A percentile compares a stretch with the other conserved stretches of the same genome.
phyloP scores from a whole-genome alignment of 2,113 vertebrate species.

The Lasiurus cinereus region DNA sequence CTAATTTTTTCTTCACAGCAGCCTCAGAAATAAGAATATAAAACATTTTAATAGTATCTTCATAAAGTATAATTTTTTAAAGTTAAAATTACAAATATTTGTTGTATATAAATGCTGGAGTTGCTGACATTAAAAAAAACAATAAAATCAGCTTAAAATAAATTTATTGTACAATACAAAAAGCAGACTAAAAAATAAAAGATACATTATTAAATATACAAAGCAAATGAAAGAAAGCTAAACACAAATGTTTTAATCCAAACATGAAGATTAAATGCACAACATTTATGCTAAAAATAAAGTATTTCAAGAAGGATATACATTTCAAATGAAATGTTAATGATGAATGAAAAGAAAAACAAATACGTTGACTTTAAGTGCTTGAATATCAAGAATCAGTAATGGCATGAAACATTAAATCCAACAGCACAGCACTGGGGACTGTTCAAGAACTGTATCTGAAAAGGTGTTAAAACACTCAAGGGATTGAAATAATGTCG shows the following conservation, averaged over 20 bases:
- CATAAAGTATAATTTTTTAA: constrained; percentile 21
- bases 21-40: constrained; percentile 36
- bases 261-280: constrained; percentile 86
- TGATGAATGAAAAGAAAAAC: constrained; percentile 83
- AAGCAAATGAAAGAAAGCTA: constrained; percentile 88
- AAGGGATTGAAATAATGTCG: constrained; percentile 62
- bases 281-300: constrained; percentile 85
- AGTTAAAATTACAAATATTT: constrained; percentile 66
- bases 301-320: constrained; percentile 82
- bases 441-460: constrained; percentile 76
- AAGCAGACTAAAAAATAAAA: constrained; percentile 88
- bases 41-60: constrained; percentile 43
- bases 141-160: constrained; percentile 90
- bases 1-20: constrained; percentile 57
- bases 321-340: constrained; percentile 91
- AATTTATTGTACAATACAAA: constrained; percentile 92
- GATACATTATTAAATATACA: constrained; percentile 91
- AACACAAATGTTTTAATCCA: constrained; percentile 89
- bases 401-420: constrained; percentile 85
- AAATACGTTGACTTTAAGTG: constrained; percentile 86
- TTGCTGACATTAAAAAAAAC: constrained; percentile 82
- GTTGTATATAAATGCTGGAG: constrained; percentile 65
- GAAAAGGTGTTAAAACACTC: constrained; percentile 72
- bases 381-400: constrained; percentile 91
- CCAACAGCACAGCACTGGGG: constrained; percentile 85